A percentile compares a stretch with the other conserved stretches of the same genome.
phyloP scores from a whole-genome alignment of 2,797 vertebrate species.

The Squalus acanthias region DNA sequence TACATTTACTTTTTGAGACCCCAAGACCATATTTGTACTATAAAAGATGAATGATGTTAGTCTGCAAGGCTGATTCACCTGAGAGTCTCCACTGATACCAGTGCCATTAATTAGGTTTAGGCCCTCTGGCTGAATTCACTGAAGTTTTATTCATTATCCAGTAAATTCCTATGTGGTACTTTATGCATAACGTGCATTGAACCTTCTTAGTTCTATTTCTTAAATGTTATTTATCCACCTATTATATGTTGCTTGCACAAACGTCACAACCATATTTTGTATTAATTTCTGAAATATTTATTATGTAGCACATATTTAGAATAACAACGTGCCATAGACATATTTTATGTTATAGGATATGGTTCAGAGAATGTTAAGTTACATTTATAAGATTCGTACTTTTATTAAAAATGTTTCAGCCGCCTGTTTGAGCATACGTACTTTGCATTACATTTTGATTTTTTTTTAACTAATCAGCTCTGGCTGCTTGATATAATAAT shows the following conservation, averaged over 20 bases:
- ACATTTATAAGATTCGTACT: neutral
- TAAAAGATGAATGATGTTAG: neutral
- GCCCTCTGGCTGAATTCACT: neutral
- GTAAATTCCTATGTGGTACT: neutral
- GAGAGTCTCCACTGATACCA: neutral
- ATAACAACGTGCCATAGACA: neutral
- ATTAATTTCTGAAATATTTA: neutral
- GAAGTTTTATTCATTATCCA: neutral
- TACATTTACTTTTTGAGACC: neutral
- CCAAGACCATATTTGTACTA: neutral
- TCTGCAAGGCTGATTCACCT: neutral
- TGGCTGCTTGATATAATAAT: neutral
- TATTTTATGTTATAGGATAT: neutral
- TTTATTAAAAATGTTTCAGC: neutral
- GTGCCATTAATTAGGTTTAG: neutral
- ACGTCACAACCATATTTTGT: neutral
- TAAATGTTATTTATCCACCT: neutral
- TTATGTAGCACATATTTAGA: neutral
- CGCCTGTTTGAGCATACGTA: neutral
- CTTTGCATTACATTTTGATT: neutral
- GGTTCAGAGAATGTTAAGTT: neutral
- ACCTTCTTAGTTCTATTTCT: neutral
- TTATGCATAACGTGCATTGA: neutral
- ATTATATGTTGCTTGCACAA: neutral
- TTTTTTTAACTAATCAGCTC: slow-evolving; percentile 6